These are phyloP conservation scores for Napeogenes sylphis DNA, from an alignment of 2,888 invertebrate species.

Conservation along the genomic window DNA sequence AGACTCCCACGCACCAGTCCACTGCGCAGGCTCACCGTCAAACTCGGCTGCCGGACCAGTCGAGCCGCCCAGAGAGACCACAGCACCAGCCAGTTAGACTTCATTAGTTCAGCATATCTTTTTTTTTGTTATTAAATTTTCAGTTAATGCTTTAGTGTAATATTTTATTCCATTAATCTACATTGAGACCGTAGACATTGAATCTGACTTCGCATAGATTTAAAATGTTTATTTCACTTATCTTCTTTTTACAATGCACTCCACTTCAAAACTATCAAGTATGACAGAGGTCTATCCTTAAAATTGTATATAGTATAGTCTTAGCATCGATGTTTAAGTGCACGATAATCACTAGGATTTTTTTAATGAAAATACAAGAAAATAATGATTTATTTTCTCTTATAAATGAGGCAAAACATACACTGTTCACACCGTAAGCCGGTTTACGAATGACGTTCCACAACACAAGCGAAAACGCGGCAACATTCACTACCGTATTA, in stretches of 20 bases:
- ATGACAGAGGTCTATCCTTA: no score
- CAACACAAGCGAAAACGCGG: conserved; percentile 4
- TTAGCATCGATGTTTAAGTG: neutral
- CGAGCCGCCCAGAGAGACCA: conserved; percentile 56
- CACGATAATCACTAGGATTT: conserved; percentile 9
- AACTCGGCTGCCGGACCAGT: conserved; percentile 53
- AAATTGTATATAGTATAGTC: no score
- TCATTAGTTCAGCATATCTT: conserved; percentile 20
- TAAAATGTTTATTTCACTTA: no score
- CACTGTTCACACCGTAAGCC: conserved; percentile 10
- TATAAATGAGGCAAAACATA: neutral
- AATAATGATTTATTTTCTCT: neutral
- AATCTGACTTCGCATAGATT: no score
- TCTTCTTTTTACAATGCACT: no score
- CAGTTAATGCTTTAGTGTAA: no score
- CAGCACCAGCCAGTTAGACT: conserved; percentile 48
- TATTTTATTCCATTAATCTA: no score
- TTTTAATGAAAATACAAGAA: neutral
- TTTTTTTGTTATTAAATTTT: neutral
- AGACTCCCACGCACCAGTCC: conserved; percentile 51
- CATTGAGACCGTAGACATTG: no score
- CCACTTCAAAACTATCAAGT: no score
- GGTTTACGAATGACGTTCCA: conserved; percentile 7
- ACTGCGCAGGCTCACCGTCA: conserved; percentile 41
- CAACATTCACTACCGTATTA: conserved; percentile 3